phyloP scores from a whole-genome alignment of 2,113 vertebrate genomes.

The Vicugna pacos region DNA sequence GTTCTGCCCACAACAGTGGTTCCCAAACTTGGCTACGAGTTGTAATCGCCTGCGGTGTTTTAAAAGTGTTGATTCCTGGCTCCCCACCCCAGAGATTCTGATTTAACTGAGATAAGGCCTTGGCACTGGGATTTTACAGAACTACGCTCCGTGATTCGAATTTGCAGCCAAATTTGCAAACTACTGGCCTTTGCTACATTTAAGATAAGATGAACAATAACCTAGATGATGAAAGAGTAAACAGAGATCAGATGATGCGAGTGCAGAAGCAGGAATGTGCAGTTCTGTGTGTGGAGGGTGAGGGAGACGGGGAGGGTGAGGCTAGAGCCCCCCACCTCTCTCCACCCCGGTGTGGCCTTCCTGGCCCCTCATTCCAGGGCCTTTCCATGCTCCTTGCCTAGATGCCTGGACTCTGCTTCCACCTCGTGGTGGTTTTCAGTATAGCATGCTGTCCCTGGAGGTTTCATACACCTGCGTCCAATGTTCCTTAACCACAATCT shows the following conservation, averaged over 20 bases:
- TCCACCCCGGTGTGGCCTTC: rapidly evolving
- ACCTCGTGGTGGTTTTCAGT: slow-evolving; percentile 78
- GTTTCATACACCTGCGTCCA: neutral
- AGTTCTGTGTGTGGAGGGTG: neutral
- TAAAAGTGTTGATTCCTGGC: neutral
- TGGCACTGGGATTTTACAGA: neutral
- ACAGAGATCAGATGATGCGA: neutral
- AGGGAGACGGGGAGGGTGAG: rapidly evolving
- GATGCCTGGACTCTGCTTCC: slow-evolving; percentile 83
- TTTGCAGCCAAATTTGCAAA: neutral
- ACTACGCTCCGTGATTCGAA: neutral
- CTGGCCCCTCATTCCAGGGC: rapidly evolving
- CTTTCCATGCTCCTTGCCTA: rapidly evolving
- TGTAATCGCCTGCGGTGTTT: neutral
- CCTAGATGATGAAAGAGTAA: neutral
- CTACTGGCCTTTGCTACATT: neutral
- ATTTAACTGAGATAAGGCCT: neutral
- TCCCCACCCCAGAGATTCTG: neutral
- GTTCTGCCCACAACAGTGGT: neutral
- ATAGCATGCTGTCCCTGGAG: neutral
- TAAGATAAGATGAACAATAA: neutral
- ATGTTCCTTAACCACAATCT: neutral
- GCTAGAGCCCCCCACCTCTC: rapidly evolving
- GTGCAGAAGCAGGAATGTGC: neutral
- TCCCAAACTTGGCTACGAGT: neutral